Evolutionary conservation across 2,888 invertebrate genomes (phyloP).

Genomic region (Drosophila fulvimacula): DNA sequence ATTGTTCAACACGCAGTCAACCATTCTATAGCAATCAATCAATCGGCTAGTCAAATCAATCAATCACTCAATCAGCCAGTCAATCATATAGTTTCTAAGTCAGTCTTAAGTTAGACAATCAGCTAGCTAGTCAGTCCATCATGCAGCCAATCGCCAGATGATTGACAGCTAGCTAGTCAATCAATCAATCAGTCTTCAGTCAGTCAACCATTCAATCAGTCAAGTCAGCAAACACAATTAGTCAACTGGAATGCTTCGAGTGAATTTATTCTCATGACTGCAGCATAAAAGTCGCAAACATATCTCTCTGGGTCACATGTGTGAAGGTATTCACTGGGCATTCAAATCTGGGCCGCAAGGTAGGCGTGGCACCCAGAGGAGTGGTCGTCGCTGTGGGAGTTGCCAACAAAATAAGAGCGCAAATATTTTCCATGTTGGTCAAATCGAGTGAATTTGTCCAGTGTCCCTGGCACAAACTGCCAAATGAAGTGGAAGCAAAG

Average conservation of each 20-base stretch:
- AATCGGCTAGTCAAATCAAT: neutral
- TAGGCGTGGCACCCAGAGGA: neutral
- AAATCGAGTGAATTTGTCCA: constrained; percentile 65
- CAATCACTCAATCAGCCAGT: neutral
- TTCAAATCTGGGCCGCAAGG: neutral
- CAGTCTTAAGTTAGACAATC: neutral
- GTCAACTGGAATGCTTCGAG: neutral
- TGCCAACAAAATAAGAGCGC: constrained; percentile 35
- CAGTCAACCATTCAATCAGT: neutral
- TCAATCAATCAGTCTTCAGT: neutral
- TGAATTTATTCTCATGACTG: neutral
- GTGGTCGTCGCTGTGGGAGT: neutral
- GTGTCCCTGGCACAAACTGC: constrained; percentile 64
- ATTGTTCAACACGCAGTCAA: neutral
- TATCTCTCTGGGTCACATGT: neutral
- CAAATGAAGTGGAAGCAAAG: constrained; percentile 78
- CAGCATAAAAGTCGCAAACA: neutral
- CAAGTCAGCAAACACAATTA: neutral
- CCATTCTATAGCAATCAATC: neutral
- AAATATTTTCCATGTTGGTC: constrained; percentile 59
- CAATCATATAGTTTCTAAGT: neutral
- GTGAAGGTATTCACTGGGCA: constrained; percentile 1
- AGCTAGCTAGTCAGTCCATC: neutral
- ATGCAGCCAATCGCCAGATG: neutral
- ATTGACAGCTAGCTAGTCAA: too few species aligned